Conservation (phyloP, 2,888 invertebrate species). For the Agrotis puta region DNA sequence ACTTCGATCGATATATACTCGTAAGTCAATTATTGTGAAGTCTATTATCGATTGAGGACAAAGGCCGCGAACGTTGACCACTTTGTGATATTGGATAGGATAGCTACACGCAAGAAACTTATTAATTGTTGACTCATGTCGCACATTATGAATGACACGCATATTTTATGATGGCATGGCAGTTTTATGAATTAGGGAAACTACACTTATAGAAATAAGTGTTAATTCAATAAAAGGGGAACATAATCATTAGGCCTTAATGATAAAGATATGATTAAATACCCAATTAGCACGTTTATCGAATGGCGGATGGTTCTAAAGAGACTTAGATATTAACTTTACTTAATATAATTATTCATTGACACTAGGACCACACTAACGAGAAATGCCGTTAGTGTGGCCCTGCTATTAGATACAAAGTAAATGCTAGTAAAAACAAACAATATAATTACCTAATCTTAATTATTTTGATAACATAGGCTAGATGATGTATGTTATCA, state of each 20-base stretch:
- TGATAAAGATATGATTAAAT: neutral
- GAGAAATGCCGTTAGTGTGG: no score
- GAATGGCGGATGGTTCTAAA: neutral
- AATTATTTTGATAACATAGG: no score
- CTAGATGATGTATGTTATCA: no score
- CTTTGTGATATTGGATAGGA: conserved; percentile 25
- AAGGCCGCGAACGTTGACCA: conserved; percentile 52
- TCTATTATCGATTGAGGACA: conserved; percentile 51
- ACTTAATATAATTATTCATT: no score
- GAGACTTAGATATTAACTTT: neutral
- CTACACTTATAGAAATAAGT: neutral
- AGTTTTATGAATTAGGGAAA: neutral
- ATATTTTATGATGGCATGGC: neutral
- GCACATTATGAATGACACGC: conserved; percentile 13
- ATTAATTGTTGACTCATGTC: conserved; percentile 17
- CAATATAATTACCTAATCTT: no score
- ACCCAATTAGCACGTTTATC: neutral
- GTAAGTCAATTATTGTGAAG: conserved; percentile 32
- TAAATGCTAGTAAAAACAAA: neutral
- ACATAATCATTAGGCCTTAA: neutral
- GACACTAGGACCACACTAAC: no score
- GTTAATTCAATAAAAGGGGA: neutral
- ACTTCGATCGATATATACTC: conserved; percentile 21
- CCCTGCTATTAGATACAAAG: neutral
- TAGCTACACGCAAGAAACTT: conserved; percentile 11